Evolutionary conservation across 2,113 vertebrate species (phyloP).

Genomic region (Mastomys natalensis): DNA sequence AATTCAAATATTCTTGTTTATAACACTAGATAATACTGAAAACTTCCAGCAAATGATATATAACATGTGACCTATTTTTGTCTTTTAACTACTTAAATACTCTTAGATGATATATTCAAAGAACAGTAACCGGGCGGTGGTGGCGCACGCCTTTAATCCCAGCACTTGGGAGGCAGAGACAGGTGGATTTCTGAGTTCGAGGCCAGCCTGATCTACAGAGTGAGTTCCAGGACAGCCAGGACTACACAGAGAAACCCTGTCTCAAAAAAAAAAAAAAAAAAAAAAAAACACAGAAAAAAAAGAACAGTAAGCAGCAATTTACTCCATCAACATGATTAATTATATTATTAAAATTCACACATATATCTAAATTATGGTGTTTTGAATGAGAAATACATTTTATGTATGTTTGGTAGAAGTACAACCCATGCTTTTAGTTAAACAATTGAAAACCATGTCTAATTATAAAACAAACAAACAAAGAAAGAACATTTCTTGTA

Average conservation of each 20-base stretch:
- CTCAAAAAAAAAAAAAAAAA: no score
- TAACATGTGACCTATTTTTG: neutral
- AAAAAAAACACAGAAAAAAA: no score
- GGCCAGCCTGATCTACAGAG: no score
- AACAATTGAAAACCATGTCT: neutral
- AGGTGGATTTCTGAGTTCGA: no score
- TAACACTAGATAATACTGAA: slow-evolving; percentile 1
- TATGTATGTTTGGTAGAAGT: neutral
- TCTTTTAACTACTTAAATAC: neutral
- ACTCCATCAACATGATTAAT: neutral
- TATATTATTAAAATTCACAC: neutral
- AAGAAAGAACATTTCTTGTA: neutral
- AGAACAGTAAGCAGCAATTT: neutral
- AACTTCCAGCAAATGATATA: neutral
- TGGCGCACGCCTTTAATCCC: no score
- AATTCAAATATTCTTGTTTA: slow-evolving; percentile 6
- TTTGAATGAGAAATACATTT: neutral
- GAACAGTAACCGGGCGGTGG: no score
- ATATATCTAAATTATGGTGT: slow-evolving; percentile 3
- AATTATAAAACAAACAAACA: neutral
- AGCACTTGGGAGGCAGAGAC: no score
- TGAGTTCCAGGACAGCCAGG: no score
- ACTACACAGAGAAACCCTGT: no score
- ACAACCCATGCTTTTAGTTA: neutral
- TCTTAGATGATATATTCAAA: slow-evolving; percentile 13